Percentiles rank a stretch among this genome's conserved stretches.
Evolutionary conservation across 30 jellyfish, hydroid and myxozoan species (phyloP).

Genomic region (Turritopsis rubra): DNA sequence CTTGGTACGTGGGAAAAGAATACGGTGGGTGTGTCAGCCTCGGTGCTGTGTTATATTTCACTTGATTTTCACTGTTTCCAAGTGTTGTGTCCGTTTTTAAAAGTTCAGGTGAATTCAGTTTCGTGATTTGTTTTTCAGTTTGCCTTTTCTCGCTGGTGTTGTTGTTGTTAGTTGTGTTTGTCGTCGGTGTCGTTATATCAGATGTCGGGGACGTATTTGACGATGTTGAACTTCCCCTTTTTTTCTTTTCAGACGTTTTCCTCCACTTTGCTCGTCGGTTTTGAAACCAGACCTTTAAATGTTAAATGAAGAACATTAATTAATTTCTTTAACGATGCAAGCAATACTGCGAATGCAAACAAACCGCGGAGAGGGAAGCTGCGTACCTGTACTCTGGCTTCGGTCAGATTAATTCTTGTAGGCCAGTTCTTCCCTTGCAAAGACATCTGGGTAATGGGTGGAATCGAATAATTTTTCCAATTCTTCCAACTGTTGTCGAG

Average conservation of each 20-base stretch:
- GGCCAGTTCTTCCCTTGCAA: constrained; percentile 85
- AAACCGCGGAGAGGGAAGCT: too few relatives aligned
- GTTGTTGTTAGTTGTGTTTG: neutral
- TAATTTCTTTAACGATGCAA: neutral
- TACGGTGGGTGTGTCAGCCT: constrained; percentile 13
- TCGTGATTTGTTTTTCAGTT: neutral
- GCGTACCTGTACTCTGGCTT: constrained; percentile 82
- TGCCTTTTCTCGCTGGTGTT: neutral
- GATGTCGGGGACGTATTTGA: constrained; percentile 5
- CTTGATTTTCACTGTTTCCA: neutral
- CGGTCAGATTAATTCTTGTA: constrained; percentile 61
- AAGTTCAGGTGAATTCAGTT: neutral
- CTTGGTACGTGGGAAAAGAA: constrained; percentile 1
- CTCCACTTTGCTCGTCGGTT: constrained; percentile 1
- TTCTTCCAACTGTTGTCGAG: constrained; percentile 87
- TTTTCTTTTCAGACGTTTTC: neutral
- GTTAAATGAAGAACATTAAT: neutral
- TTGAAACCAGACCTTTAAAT: constrained; percentile 9
- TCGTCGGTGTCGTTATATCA: neutral
- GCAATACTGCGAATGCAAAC: neutral
- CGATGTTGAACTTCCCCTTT: neutral
- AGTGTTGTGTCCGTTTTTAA: neutral
- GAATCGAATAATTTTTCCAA: constrained; percentile 64
- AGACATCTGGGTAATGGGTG: constrained; percentile 87
- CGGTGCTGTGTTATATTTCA: constrained; percentile 14